Evolutionary conservation across 1,140 invertebrate genomes (phyloP).

Genomic region (Pseudomyrmex cubaensis): DNA sequence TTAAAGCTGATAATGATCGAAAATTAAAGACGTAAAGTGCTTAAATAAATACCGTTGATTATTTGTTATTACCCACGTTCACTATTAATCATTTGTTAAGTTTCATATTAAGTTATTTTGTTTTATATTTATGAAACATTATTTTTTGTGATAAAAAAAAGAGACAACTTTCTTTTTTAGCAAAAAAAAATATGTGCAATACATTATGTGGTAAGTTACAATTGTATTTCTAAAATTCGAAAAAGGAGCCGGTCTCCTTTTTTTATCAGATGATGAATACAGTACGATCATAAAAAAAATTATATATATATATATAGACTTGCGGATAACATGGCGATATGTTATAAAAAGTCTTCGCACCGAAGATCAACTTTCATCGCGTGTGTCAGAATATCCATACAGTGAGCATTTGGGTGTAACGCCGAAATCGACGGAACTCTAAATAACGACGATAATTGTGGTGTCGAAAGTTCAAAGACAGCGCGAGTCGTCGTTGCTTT

Average conservation of each 20-base stretch:
- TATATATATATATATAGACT: neutral
- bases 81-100: no score
- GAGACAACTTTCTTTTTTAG: no score
- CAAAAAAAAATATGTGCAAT: constrained; percentile 24
- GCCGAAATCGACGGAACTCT: constrained; percentile 26
- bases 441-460: constrained; percentile 56
- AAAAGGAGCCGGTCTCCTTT: constrained; percentile 40
- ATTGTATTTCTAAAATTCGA: neutral
- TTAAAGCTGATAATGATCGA: no score
- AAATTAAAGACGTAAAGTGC: no score
- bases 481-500: constrained; percentile 11
- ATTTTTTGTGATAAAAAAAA: no score
- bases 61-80: no score
- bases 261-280: neutral
- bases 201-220: neutral
- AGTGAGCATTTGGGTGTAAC: neutral
- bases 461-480: constrained; percentile 36
- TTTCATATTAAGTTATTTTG: no score
- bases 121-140: no score
- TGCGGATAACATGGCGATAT: neutral
- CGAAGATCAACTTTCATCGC: constrained; percentile 47
- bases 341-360: constrained; percentile 5
- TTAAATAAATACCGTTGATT: no score
- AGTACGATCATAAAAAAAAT: neutral
- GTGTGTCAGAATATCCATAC: neutral